Percentiles rank a stretch among this genome's conserved stretches.
Evolutionary conservation across 2,888 invertebrate genomes (phyloP).

Genomic region (Criorhina ranunculi): DNA sequence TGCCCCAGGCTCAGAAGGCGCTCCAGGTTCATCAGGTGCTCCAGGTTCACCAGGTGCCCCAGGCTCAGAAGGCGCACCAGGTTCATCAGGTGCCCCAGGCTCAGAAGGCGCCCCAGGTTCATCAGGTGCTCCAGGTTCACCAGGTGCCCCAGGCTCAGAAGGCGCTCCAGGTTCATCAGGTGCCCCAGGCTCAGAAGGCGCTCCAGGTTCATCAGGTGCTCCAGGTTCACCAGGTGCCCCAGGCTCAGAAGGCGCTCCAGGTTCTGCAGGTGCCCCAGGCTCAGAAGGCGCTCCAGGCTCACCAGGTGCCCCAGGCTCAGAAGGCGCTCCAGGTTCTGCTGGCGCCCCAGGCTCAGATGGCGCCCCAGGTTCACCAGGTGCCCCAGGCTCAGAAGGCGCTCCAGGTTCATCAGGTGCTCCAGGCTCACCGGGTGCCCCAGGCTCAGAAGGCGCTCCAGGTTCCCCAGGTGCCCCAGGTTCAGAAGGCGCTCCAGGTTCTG

Average conservation of each 20-base stretch:
- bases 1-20: neutral
- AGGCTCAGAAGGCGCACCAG: neutral
- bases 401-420: neutral
- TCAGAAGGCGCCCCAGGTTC: neutral
- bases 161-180: neutral
- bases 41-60: neutral
- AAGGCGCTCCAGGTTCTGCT: neutral
- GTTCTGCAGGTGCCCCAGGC: neutral
- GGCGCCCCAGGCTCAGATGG: constrained; percentile 1
- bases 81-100: neutral
- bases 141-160: neutral
- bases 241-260: neutral
- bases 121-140: neutral
- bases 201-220: neutral
- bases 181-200: neutral
- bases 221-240: neutral
- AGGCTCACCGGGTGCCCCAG: neutral
- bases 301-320: neutral
- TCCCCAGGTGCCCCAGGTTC: constrained; percentile 9
- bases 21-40: constrained; percentile 1
- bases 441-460: constrained; percentile 5
- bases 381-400: constrained; percentile 3
- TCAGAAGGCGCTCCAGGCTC: neutral
- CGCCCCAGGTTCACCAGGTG: neutral
- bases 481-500: constrained; percentile 2